These are phyloP conservation scores for Steinernema khuongi DNA, from an alignment of 1,140 invertebrate species.

Conservation along the genomic window DNA sequence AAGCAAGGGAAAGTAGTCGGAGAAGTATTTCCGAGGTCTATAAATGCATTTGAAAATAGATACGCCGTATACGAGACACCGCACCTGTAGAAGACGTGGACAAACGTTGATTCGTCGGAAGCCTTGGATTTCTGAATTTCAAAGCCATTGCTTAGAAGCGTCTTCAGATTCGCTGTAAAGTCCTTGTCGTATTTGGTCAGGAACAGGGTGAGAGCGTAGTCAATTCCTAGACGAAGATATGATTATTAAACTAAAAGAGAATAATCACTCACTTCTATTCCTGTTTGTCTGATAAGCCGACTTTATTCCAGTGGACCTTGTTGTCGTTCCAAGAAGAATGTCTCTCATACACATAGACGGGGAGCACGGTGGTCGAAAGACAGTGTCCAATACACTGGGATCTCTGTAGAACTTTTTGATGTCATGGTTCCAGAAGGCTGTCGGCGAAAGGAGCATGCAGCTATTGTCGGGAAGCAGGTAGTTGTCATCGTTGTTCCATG, in stretches of 20 bases:
- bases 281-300: conserved; percentile 48
- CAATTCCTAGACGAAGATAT: conserved; percentile 40
- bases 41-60: conserved; percentile 12
- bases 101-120: conserved; percentile 41
- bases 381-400: conserved; percentile 34
- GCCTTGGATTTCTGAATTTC: conserved; percentile 34
- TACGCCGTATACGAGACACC: not conserved
- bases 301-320: conserved; percentile 40
- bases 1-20: conserved; percentile 49
- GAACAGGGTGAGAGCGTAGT: conserved; percentile 43
- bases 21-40: conserved; percentile 46
- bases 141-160: conserved; percentile 28
- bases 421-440: conserved; percentile 43
- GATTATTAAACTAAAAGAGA: conserved; percentile 13
- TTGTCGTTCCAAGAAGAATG: conserved; percentile 44
- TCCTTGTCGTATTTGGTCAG: conserved; percentile 26
- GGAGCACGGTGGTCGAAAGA: conserved; percentile 41
- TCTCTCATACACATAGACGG: conserved; percentile 43
- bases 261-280: conserved; percentile 40
- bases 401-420: conserved; percentile 27
- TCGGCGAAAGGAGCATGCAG: conserved; percentile 42
- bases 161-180: conserved; percentile 33
- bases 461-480: conserved; percentile 23
- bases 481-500: not conserved
- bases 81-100: conserved; percentile 48